Percentiles rank a stretch among this genome's conserved stretches.
Conservation (phyloP, 2,888 invertebrate species). For the Euspilapteryx auroguttella region DNA sequence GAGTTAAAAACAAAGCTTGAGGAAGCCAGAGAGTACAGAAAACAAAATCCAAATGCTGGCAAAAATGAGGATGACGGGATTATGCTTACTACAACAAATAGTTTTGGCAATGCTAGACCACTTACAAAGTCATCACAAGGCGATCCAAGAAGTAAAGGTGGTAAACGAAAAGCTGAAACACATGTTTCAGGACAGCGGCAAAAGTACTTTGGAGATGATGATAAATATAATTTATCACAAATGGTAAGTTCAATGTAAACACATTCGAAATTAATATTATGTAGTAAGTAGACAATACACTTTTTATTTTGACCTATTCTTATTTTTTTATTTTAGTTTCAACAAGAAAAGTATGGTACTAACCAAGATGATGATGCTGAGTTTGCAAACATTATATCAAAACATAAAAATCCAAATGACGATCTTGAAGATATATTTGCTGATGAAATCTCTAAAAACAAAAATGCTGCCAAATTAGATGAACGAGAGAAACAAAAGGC, state of each 20-base stretch:
- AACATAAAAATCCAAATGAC: conserved; percentile 66
- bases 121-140: conserved; percentile 40
- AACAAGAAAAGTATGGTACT: conserved; percentile 78
- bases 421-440: conserved; percentile 87
- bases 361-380: conserved; percentile 80
- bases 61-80: conserved; percentile 50
- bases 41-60: conserved; percentile 31
- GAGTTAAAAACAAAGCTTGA: conserved; percentile 77
- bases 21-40: conserved; percentile 61
- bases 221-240: conserved; percentile 80
- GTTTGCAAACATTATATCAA: conserved; percentile 74
- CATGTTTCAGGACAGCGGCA: conserved; percentile 73
- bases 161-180: conserved; percentile 67
- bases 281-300: conserved; percentile 4
- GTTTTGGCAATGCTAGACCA: conserved; percentile 71
- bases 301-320: conserved; percentile 1
- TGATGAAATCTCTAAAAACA: conserved; percentile 71
- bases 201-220: conserved; percentile 88
- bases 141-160: conserved; percentile 38
- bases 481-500: conserved; percentile 66
- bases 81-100: conserved; percentile 69
- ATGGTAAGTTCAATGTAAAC: conserved; percentile 60
- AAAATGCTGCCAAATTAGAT: conserved; percentile 63
- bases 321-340: conserved; percentile 57
- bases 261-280: conserved; percentile 3